phyloP scores from a whole-genome alignment of 2,888 invertebrate species.

The Eupithecia tripunctaria region DNA sequence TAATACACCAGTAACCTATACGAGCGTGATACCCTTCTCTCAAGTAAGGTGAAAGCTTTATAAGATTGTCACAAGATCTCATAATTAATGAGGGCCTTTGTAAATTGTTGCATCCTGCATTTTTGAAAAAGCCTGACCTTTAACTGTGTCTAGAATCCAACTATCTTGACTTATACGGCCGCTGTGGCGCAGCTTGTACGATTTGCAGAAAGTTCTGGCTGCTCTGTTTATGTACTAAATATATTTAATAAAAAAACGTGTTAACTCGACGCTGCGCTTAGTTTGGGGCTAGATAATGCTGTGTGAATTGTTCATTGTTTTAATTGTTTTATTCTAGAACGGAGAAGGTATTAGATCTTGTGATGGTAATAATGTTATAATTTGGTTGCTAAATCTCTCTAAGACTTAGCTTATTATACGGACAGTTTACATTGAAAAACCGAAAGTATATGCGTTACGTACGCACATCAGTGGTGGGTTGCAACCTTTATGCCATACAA shows the following conservation, averaged over 20 bases:
- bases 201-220: not conserved
- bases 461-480: not conserved
- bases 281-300: too few relatives aligned
- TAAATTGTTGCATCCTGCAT: not conserved
- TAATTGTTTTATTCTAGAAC: too few relatives aligned
- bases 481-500: constrained; percentile 34
- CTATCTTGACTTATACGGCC: too few relatives aligned
- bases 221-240: too few relatives aligned
- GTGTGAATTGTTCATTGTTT: too few relatives aligned
- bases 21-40: not conserved
- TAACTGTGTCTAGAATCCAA: too few relatives aligned
- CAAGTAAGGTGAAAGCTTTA: not conserved
- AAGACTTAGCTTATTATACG: not conserved
- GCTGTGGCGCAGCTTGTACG: not conserved
- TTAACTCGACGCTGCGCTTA: too few relatives aligned
- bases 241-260: too few relatives aligned
- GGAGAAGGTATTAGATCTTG: too few relatives aligned
- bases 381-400: not conserved
- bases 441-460: not conserved
- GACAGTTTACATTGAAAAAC: not conserved
- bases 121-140: not conserved
- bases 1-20: not conserved
- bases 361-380: too few relatives aligned
- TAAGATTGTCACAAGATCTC: not conserved
- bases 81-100: not conserved